phyloP scores from a whole-genome alignment of 2,797 vertebrate species.

The Bovichtus diacanthus region DNA sequence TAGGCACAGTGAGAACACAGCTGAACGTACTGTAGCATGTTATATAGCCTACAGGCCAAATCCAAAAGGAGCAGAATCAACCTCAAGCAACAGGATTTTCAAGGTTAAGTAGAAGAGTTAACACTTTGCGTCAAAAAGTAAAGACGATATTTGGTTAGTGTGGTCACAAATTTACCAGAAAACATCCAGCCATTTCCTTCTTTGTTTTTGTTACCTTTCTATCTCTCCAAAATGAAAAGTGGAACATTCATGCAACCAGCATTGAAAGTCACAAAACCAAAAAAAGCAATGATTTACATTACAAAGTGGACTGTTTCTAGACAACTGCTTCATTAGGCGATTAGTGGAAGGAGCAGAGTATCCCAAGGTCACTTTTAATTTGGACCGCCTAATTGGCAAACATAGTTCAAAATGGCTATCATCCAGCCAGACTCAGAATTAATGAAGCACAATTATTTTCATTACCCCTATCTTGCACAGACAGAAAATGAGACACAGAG shows the following conservation, averaged over 20 bases:
- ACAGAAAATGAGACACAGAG: conserved; percentile 88
- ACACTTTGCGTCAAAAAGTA: conserved; percentile 38
- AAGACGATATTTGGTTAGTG: conserved; percentile 50
- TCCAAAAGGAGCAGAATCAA: conserved; percentile 45
- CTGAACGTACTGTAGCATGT: conserved; percentile 29
- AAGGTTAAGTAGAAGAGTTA: conserved; percentile 66
- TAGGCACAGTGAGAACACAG: conserved; percentile 23
- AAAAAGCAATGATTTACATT: conserved; percentile 86
- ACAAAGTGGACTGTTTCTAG: conserved; percentile 88
- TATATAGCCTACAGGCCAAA: conserved; percentile 41
- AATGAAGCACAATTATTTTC: conserved; percentile 99
- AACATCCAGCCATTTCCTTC: conserved; percentile 38
- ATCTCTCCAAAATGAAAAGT: conserved; percentile 60
- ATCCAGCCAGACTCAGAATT: conserved; percentile 95
- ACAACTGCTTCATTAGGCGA: conserved; percentile 93
- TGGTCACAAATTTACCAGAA: conserved; percentile 56
- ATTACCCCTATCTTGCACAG: conserved; percentile 93
- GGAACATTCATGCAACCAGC: conserved; percentile 69
- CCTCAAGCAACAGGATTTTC: conserved; percentile 37
- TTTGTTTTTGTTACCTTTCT: conserved; percentile 31
- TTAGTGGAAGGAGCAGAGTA: conserved; percentile 89
- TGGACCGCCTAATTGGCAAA: conserved; percentile 99
- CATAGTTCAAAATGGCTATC: conserved; percentile 98
- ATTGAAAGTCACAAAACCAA: conserved; percentile 73
- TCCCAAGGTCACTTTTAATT: conserved; percentile 99